Base-by-base conservation (phyloP, 2,797 vertebrate species). In the Pseudomugil gertrudae region DNA sequence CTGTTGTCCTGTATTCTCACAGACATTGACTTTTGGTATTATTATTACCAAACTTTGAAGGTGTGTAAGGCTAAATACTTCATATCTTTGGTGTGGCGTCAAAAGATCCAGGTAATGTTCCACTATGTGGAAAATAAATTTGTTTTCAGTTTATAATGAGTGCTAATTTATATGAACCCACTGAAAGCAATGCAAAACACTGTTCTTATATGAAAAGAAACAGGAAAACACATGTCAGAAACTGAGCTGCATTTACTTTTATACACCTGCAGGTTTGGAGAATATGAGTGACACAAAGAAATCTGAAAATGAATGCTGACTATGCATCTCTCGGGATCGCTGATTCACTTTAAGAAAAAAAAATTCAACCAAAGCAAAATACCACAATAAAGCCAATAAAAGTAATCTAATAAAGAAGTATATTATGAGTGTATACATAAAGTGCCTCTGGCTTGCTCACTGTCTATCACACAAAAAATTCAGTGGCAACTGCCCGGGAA, bases 331-430 rank as follows among this genome's bases (percentile, higher is more conserved):
- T 55, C 33, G 70, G 74, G 85, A 82, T 84, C 86, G 82, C 62
- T 73, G 50, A 59, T 63, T 83, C 71, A 76, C 61, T 79, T 61
- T 45, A 53, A 11, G 47, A 74, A 72, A 78, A 66, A 76, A 85
- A 85, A 78, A 75, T 87, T 87, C 72, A 76, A 78, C 74, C 60
- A 69, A 85, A 88, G 86, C 77, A 84, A 88, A 89, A 86, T 35
- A 80, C 59, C 54, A 60, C 65, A 83, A 84, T 80, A 65, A 76
- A 86, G 75, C 60, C 75, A 72, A 75, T 67, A 85, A 67, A 81
- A 85, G 86, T 85, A 83, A 79, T 76, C 68, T 66, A 63, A 67
- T 17, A 58, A 55, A 67, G 81, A 55, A 71, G 69, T 78, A 81
- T 69, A 78, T 86, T 78, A 83, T 69, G 38, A 64, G 61, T 36